Conservation (phyloP, 2,888 invertebrate genomes). For the Glaucopsyche alexis region DNA sequence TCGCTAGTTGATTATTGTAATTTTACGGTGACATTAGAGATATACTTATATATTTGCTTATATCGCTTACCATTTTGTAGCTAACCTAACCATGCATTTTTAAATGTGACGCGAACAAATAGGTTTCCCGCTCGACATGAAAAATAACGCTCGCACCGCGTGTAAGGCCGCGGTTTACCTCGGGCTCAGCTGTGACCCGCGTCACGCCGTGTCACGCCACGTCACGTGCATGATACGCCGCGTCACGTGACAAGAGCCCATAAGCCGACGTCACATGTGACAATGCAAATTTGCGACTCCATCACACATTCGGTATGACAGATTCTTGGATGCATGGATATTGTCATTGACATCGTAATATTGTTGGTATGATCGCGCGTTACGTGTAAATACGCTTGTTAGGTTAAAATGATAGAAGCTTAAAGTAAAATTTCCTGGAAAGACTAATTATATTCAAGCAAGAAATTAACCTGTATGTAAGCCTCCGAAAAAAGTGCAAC, state of each 20-base stretch:
- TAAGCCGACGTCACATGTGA: slow-evolving; percentile 19
- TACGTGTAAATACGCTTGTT: too few species aligned
- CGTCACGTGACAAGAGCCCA: slow-evolving; percentile 8
- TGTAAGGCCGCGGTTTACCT: slow-evolving; percentile 32
- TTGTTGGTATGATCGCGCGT: not conserved
- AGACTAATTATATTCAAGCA: too few species aligned
- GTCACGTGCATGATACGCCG: slow-evolving; percentile 29
- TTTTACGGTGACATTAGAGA: too few species aligned
- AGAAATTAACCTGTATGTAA: too few species aligned
- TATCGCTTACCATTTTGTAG: not conserved
- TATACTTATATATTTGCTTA: too few species aligned
- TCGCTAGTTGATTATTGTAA: too few species aligned
- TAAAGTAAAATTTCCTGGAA: too few species aligned
- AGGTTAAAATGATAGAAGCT: too few species aligned
- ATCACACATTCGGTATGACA: not conserved
- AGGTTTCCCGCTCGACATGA: not conserved
- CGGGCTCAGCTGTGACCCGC: slow-evolving; percentile 33
- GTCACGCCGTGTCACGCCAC: slow-evolving; percentile 35
- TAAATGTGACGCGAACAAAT: slow-evolving; percentile 2
- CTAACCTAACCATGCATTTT: not conserved
- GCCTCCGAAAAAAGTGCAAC: too few species aligned
- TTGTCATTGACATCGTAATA: not conserved
- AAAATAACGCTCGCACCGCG: not conserved
- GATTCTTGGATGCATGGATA: not conserved
- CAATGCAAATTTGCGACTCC: slow-evolving; percentile 24